phyloP scores from a whole-genome alignment of 2,797 vertebrate species.

The Heliangelus exortis region DNA sequence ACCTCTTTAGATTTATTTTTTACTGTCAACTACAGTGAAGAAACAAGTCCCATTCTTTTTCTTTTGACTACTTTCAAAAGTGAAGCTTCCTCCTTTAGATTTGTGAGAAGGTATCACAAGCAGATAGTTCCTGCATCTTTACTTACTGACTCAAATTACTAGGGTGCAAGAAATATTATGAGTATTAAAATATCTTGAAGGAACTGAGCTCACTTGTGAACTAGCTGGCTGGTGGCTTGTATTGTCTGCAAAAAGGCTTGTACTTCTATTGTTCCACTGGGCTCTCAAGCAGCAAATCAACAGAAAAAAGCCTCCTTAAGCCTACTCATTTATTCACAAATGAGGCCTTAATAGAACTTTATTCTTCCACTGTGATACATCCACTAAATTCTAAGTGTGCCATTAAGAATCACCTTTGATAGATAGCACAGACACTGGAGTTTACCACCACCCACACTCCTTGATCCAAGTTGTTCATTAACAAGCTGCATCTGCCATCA shows the following conservation, averaged over 20 bases:
- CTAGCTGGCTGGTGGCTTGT: neutral
- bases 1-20: neutral
- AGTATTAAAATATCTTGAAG: neutral
- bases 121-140: neutral
- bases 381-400: fast-evolving
- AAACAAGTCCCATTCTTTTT: neutral
- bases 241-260: neutral
- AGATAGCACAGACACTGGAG: neutral
- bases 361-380: neutral
- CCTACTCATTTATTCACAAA: neutral
- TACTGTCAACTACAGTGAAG: neutral
- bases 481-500: neutral
- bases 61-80: neutral
- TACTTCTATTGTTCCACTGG: neutral
- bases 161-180: neutral
- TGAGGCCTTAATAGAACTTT: neutral
- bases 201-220: neutral
- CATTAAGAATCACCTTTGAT: neutral
- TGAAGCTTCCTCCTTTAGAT: neutral
- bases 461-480: neutral
- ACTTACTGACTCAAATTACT: neutral
- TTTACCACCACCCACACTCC: neutral
- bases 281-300: neutral
- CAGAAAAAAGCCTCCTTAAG: neutral
- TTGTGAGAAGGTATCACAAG: neutral